phyloP scores from a whole-genome alignment of 2,797 vertebrate genomes.

The Coregonus sp. region DNA sequence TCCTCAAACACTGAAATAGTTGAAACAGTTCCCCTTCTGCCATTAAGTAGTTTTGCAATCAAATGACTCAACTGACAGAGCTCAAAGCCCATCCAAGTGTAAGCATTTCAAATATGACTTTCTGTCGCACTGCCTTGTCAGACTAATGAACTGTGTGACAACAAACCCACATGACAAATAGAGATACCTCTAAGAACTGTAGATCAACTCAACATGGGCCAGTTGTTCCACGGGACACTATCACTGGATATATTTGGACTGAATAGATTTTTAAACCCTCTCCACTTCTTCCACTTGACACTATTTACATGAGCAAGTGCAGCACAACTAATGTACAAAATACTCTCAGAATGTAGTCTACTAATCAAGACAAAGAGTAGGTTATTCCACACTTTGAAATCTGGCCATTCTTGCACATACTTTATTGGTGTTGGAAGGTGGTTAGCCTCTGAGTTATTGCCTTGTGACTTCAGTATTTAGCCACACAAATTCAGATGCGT shows the following conservation, averaged over 20 bases:
- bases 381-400: neutral
- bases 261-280: neutral
- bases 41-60: neutral
- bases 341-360: neutral
- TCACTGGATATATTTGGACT: neutral
- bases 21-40: neutral
- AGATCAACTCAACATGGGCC: neutral
- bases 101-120: neutral
- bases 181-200: neutral
- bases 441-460: neutral
- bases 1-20: neutral
- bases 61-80: neutral
- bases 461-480: neutral
- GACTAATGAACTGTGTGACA: neutral
- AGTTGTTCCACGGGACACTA: neutral
- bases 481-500: neutral
- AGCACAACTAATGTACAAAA: neutral
- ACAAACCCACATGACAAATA: constrained; percentile 4
- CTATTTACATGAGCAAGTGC: neutral
- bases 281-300: neutral
- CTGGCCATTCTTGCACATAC: neutral
- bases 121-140: neutral
- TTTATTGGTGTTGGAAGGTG: neutral
- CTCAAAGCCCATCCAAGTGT: neutral
- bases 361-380: neutral